Evolutionary conservation across 92 coral and sea anemone species (phyloP).

Genomic region (Porites evermanni): DNA sequence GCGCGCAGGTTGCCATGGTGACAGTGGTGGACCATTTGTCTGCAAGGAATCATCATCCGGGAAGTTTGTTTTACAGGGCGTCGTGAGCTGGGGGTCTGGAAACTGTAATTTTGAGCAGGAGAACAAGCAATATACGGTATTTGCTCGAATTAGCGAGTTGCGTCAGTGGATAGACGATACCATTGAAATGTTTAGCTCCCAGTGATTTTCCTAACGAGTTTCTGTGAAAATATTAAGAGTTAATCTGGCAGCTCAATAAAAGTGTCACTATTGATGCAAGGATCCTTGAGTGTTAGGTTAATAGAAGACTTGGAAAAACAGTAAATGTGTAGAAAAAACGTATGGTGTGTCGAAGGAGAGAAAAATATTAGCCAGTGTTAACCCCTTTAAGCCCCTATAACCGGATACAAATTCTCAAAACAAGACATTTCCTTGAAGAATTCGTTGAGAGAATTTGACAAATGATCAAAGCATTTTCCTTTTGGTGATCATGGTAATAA

Average conservation of each 20-base stretch:
- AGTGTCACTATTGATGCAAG: neutral
- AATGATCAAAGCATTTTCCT: too few species aligned
- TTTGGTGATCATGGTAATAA: too few species aligned
- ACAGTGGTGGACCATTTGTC: constrained; percentile 69
- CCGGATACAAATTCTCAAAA: too few species aligned
- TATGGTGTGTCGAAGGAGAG: too few species aligned
- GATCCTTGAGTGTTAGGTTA: too few species aligned
- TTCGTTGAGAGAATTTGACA: too few species aligned
- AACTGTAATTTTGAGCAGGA: constrained; percentile 51
- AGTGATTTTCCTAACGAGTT: neutral
- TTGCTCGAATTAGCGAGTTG: constrained; percentile 57
- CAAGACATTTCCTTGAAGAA: too few species aligned
- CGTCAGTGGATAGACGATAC: constrained; percentile 54
- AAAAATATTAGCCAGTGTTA: too few species aligned
- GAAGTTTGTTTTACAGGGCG: constrained; percentile 52
- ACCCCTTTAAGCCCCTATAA: too few species aligned
- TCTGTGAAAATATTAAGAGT: neutral
- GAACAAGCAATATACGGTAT: constrained; percentile 58
- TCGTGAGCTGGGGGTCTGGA: constrained; percentile 60
- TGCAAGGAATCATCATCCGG: constrained; percentile 46
- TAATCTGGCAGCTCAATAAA: neutral
- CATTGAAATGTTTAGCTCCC: neutral
- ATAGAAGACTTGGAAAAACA: too few species aligned
- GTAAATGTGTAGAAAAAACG: too few species aligned
- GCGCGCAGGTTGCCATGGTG: neutral